Percentiles rank a stretch among this genome's conserved stretches.
These are phyloP conservation scores for Heliconius hermathena DNA, from an alignment of 1,140 invertebrate species.

Conservation along the genomic window DNA sequence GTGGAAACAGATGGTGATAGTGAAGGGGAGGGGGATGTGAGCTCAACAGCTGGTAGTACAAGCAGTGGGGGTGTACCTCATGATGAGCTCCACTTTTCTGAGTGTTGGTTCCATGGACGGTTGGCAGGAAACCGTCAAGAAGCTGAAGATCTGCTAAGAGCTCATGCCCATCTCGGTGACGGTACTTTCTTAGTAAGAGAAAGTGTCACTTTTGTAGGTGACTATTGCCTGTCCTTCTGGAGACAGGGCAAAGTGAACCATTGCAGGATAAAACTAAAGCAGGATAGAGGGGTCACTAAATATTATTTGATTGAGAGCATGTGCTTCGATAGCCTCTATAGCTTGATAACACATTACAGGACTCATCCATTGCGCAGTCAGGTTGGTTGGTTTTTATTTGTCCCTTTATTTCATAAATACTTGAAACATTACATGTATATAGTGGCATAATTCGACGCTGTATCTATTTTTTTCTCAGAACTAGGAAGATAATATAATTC, in stretches of 20 bases:
- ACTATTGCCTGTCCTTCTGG: conserved; percentile 98
- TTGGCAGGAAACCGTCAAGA: conserved; percentile 87
- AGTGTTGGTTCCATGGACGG: conserved; percentile 98
- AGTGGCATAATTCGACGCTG: no score
- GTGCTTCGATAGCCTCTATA: conserved; percentile 96
- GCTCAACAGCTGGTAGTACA: conserved; percentile 48
- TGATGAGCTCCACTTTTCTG: conserved; percentile 96
- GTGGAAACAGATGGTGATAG: conserved; percentile 84
- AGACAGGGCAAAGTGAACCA: conserved; percentile 94
- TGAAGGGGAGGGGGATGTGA: conserved; percentile 73
- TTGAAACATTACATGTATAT: no score
- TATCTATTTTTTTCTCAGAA: no score
- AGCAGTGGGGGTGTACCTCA: conserved; percentile 80
- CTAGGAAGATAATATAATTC: no score
- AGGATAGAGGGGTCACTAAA: conserved; percentile 93
- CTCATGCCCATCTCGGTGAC: conserved; percentile 94
- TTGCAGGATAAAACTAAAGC: conserved; percentile 94
- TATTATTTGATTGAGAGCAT: conserved; percentile 95
- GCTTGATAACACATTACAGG: conserved; percentile 95
- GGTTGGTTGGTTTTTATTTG: conserved; percentile 66
- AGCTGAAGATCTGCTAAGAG: conserved; percentile 89
- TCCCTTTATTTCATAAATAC: no score
- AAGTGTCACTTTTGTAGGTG: conserved; percentile 97
- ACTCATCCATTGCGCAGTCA: conserved; percentile 92
- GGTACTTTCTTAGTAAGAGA: conserved; percentile 97